These are phyloP conservation scores for Sarcophaga peregrina DNA, from an alignment of 1,140 invertebrate genomes.

Conservation along the genomic window DNA sequence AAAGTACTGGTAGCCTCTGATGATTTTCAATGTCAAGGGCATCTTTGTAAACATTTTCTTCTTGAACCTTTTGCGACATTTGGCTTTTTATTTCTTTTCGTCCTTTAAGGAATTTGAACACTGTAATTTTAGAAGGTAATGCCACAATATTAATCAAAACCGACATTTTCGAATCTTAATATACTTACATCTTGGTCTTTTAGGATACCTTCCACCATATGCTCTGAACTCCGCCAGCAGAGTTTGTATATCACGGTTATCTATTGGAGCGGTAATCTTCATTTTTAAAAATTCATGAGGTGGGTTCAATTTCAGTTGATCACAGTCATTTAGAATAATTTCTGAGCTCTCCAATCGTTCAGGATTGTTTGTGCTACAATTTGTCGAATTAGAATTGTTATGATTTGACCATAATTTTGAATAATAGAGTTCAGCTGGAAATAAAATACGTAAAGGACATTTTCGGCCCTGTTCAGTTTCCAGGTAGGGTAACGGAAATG, in stretches of 20 bases:
- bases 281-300: constrained; percentile 79
- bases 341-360: constrained; percentile 54
- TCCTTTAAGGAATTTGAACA: constrained; percentile 51
- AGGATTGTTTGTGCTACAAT: constrained; percentile 10
- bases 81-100: constrained; percentile 47
- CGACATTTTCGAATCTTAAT: not conserved
- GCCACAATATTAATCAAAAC: not conserved
- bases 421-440: constrained; percentile 84
- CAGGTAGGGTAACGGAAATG: constrained; percentile 87
- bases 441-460: constrained; percentile 81
- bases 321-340: constrained; percentile 44
- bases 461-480: constrained; percentile 85
- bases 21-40: constrained; percentile 88
- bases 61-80: constrained; percentile 56
- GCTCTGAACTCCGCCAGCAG: constrained; percentile 88
- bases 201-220: constrained; percentile 78
- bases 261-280: constrained; percentile 74
- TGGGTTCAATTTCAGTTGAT: constrained; percentile 50
- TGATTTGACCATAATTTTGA: constrained; percentile 70
- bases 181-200: constrained; percentile 56
- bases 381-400: not conserved
- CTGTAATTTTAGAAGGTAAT: constrained; percentile 43
- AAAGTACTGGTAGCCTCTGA: constrained; percentile 88
- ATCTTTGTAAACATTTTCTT: constrained; percentile 70
- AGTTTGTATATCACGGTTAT: constrained; percentile 76